Evolutionary conservation across 2,888 invertebrate genomes (phyloP).

Genomic region (Drosophila fulvimacula): DNA sequence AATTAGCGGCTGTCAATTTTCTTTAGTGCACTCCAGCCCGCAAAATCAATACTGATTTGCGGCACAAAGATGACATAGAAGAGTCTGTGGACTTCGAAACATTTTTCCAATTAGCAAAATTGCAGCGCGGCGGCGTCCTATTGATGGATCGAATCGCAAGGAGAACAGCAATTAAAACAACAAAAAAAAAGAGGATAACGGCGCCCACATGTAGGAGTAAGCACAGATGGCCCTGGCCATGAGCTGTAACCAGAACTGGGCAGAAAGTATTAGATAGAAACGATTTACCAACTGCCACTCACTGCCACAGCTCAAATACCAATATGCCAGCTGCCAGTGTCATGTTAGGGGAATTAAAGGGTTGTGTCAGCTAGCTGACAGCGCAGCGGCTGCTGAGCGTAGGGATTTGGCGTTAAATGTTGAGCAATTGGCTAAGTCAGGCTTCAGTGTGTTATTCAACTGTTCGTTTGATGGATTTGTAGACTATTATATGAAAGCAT

Average conservation of each 20-base stretch:
- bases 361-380: conserved; percentile 3
- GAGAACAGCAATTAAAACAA: conserved; percentile 63
- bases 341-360: conserved; percentile 15
- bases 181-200: conserved; percentile 44
- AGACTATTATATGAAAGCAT: not conserved
- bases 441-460: not conserved
- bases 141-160: conserved; percentile 31
- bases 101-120: conserved; percentile 66
- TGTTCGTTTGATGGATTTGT: not conserved
- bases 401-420: not conserved
- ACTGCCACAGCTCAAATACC: conserved; percentile 9
- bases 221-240: conserved; percentile 55
- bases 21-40: not conserved
- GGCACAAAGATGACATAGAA: conserved; percentile 16
- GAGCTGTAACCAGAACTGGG: conserved; percentile 23
- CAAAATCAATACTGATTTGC: conserved; percentile 40
- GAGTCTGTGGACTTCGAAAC: conserved; percentile 14
- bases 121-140: conserved; percentile 23
- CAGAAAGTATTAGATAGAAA: conserved; percentile 4
- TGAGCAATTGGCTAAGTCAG: not conserved
- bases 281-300: conserved; percentile 18
- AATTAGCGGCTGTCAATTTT: conserved; percentile 47
- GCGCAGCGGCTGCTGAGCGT: not conserved
- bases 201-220: conserved; percentile 30
- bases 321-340: conserved; percentile 22